These are phyloP conservation scores for Strigops habroptila DNA, from an alignment of 2,113 vertebrate genomes.

Conservation along the genomic window DNA sequence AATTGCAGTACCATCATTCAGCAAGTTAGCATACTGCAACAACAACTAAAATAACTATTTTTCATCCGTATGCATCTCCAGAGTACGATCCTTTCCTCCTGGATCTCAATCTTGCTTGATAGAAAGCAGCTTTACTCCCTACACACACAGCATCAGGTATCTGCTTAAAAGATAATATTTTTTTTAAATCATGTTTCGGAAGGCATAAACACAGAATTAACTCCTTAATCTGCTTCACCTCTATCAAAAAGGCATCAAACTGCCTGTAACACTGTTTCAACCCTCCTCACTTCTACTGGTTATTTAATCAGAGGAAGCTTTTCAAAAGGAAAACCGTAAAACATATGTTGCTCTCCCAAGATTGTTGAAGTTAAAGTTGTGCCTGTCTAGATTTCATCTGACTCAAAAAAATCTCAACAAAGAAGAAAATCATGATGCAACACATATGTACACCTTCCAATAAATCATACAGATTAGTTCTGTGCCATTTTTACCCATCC, in stretches of 20 bases:
- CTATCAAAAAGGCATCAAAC: neutral
- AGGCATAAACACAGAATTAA: neutral
- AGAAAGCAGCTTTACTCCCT: neutral
- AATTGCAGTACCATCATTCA: fast-evolving
- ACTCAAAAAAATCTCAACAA: neutral
- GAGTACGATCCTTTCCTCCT: neutral
- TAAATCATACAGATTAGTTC: neutral
- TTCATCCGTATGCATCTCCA: neutral
- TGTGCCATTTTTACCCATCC: neutral
- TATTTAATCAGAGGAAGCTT: neutral
- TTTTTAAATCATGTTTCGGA: neutral
- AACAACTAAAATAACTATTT: neutral
- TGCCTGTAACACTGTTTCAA: neutral
- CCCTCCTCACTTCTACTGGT: neutral
- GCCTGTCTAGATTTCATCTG: neutral
- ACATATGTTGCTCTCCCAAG: neutral
- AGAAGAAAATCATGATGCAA: neutral
- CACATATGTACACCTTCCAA: neutral
- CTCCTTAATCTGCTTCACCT: neutral
- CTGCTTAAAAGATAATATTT: neutral
- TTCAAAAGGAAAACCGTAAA: neutral
- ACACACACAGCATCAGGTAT: too few species aligned
- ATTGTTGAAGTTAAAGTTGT: neutral
- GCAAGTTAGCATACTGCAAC: neutral
- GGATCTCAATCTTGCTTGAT: neutral